phyloP scores from a whole-genome alignment of 2,113 vertebrate genomes.

The Chlorodrepanis virens region DNA sequence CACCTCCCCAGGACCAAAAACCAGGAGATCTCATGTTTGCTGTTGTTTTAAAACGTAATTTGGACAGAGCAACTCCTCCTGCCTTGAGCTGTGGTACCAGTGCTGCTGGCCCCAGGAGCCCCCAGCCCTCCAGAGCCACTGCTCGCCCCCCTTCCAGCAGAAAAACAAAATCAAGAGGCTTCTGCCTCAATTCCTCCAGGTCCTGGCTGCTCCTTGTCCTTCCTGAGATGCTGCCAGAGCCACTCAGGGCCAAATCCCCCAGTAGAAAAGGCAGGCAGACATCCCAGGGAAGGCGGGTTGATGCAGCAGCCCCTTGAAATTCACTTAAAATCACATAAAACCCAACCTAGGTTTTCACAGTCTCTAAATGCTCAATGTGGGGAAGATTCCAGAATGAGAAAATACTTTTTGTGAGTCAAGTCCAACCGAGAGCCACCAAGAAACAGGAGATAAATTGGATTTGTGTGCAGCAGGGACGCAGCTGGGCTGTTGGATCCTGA shows the following conservation, averaged over 20 bases:
- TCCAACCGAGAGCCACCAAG: not conserved
- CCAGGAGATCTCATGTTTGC: not conserved
- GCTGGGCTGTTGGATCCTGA: not conserved
- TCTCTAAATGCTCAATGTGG: not conserved
- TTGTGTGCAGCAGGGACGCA: not conserved
- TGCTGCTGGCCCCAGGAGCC: not conserved
- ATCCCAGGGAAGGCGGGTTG: not conserved
- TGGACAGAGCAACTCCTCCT: not conserved
- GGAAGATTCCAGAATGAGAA: not conserved
- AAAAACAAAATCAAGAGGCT: not conserved
- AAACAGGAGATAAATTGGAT: not conserved
- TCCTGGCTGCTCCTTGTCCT: not conserved
- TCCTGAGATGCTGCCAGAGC: not conserved
- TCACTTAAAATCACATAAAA: not conserved
- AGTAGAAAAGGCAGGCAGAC: accelerated
- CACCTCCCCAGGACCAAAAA: not conserved
- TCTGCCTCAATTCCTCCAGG: not conserved
- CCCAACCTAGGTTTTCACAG: accelerated
- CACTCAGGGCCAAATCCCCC: not conserved
- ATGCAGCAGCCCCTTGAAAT: not conserved
- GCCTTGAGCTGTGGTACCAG: not conserved
- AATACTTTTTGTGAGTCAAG: not conserved
- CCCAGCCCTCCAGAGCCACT: not conserved
- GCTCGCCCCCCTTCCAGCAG: accelerated
- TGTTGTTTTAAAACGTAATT: not conserved